Percentiles rank a stretch among this genome's conserved stretches.
These are phyloP conservation scores for Apodemus sylvaticus DNA, from an alignment of 2,113 vertebrate species.

Conservation along the genomic window DNA sequence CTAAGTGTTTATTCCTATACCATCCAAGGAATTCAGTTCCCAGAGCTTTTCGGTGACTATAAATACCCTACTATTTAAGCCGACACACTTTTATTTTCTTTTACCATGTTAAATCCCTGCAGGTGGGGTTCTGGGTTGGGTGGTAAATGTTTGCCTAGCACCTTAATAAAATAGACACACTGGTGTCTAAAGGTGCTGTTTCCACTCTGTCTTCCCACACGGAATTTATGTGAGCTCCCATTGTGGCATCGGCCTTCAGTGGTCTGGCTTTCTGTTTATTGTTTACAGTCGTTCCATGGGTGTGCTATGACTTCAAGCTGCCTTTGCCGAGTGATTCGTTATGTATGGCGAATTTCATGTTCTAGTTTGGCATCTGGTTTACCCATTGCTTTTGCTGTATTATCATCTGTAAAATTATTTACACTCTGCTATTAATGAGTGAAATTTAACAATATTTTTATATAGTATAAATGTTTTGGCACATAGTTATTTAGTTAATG, in stretches of 20 bases:
- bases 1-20: not conserved
- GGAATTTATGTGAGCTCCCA: not conserved
- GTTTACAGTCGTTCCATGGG: not conserved
- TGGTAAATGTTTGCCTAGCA: not conserved
- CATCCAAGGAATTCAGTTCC: not conserved
- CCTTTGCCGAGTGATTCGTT: not conserved
- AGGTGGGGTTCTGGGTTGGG: not conserved
- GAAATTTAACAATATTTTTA: not conserved
- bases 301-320: not conserved
- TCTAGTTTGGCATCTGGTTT: not conserved
- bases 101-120: not conserved
- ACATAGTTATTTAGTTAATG: not conserved
- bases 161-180: not conserved
- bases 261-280: not conserved
- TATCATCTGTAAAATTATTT: not conserved
- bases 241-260: not conserved
- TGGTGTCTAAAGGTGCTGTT: not conserved
- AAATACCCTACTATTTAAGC: not conserved
- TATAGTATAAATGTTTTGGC: not conserved
- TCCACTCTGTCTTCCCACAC: not conserved
- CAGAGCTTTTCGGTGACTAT: not conserved
- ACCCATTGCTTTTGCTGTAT: not conserved
- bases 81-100: not conserved
- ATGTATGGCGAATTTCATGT: not conserved
- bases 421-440: not conserved